These are phyloP conservation scores for Haemorhous mexicanus DNA, from an alignment of 2,113 vertebrate genomes.

Conservation along the genomic window DNA sequence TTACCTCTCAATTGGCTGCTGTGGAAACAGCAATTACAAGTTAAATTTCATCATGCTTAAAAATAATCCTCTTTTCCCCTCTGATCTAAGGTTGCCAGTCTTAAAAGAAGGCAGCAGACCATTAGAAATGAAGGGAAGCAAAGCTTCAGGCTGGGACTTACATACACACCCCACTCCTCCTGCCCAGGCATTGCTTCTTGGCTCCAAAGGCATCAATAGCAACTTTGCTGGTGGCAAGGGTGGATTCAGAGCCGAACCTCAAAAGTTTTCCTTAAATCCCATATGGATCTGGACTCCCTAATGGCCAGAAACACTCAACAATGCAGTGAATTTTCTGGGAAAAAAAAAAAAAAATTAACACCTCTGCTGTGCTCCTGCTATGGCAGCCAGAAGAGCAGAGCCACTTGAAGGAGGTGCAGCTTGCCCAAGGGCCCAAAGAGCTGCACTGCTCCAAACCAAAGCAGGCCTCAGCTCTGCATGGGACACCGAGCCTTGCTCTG, in stretches of 20 bases:
- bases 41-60: slow-evolving; percentile 29
- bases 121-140: background rate
- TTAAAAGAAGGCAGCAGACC: background rate
- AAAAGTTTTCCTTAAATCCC: background rate
- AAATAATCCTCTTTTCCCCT: background rate
- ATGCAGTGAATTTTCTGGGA: background rate
- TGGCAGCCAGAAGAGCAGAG: background rate
- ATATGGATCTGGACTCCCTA: background rate
- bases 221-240: background rate
- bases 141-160: background rate
- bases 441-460: background rate
- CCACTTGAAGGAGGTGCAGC: background rate
- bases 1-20: background rate
- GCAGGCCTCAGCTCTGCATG: background rate
- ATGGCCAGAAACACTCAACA: background rate
- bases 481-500: background rate
- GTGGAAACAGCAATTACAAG: slow-evolving; percentile 18
- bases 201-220: background rate
- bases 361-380: background rate
- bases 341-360: background rate
- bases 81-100: background rate
- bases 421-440: background rate
- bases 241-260: background rate
- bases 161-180: rapidly evolving
- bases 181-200: rapidly evolving